A percentile compares a stretch with the other conserved stretches of the same genome.
Evolutionary conservation across 92 coral and sea anemone genomes (phyloP).

Genomic region (Nematostella vectensis): DNA sequence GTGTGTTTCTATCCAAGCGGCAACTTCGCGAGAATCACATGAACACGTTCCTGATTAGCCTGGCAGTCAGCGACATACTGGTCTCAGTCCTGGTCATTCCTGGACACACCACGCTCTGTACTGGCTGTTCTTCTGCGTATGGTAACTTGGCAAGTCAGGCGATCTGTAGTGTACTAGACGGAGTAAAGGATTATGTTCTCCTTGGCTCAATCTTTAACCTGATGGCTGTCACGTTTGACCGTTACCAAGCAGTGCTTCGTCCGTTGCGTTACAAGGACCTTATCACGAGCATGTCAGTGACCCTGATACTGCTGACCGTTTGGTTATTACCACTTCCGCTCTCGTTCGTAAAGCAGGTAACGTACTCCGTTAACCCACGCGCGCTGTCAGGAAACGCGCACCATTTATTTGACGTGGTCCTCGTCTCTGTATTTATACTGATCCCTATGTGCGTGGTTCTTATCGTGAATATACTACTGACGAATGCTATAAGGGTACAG

Average conservation of each 20-base stretch:
- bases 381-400: not conserved
- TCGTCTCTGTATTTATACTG: conserved; percentile 31
- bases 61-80: conserved; percentile 39
- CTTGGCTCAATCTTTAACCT: conserved; percentile 34
- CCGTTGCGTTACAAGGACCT: conserved; percentile 45
- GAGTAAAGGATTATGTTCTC: conserved; percentile 48
- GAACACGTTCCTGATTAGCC: conserved; percentile 55
- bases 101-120: conserved; percentile 47
- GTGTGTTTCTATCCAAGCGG: conserved; percentile 41
- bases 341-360: conserved; percentile 36
- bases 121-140: conserved; percentile 21
- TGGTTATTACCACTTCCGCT: conserved; percentile 51
- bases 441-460: conserved; percentile 38
- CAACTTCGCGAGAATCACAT: conserved; percentile 37
- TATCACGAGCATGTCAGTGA: conserved; percentile 27
- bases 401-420: conserved; percentile 34
- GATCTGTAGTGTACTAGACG: conserved; percentile 47
- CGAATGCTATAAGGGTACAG: conserved; percentile 40
- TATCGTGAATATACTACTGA: conserved; percentile 29
- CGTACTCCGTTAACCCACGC: conserved; percentile 8
- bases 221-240: conserved; percentile 52
- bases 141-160: not conserved
- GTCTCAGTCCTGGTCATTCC: conserved; percentile 32
- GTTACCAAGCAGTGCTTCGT: conserved; percentile 46
- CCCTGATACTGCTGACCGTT: conserved; percentile 9